These are phyloP conservation scores for Masticophis lateralis DNA, from an alignment of 2,797 vertebrate species.

Conservation along the genomic window DNA sequence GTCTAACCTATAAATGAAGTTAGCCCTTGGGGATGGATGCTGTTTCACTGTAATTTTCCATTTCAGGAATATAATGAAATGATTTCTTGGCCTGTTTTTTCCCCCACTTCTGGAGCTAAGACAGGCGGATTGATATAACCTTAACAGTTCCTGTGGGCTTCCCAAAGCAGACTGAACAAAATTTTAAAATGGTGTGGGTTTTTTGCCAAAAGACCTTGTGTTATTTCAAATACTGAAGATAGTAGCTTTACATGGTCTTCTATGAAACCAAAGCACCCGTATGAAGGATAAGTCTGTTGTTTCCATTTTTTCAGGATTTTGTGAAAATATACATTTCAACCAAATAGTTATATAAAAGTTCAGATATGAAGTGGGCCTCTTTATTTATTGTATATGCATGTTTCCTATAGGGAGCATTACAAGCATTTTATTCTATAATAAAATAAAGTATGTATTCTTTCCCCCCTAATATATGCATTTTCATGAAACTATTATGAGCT, in stretches of 20 bases:
- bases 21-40: conserved; percentile 55
- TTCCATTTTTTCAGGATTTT: background rate
- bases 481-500: background rate
- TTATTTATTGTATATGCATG: background rate
- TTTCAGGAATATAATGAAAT: conserved; percentile 65
- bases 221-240: background rate
- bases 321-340: background rate
- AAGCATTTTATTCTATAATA: background rate
- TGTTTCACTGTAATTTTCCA: conserved; percentile 58
- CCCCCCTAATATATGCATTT: background rate
- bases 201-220: background rate
- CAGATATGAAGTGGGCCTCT: background rate
- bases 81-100: conserved; percentile 50
- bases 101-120: conserved; percentile 47
- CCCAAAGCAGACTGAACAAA: background rate
- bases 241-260: background rate
- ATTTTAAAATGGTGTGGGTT: background rate
- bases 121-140: background rate
- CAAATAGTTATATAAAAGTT: background rate
- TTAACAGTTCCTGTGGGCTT: background rate
- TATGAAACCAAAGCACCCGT: background rate
- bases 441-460: background rate
- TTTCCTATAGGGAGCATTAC: background rate
- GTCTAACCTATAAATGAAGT: conserved; percentile 55
- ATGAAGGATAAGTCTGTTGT: background rate